These are phyloP conservation scores for Brachionus koreanus DNA, from an alignment of 1,140 invertebrate genomes.

Conservation along the genomic window DNA sequence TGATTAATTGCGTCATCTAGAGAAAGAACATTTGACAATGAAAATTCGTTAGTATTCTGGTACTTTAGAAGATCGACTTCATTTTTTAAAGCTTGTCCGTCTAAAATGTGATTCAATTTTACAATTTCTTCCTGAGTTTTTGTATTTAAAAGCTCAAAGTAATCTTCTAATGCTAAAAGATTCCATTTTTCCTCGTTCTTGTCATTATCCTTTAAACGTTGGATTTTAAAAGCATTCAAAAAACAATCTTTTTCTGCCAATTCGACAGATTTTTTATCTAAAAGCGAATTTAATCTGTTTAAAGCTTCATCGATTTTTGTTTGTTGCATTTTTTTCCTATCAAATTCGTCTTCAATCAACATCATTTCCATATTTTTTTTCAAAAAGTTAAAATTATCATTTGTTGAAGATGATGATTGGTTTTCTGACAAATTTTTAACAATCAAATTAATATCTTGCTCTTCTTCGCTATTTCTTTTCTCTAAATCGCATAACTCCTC, in stretches of 20 bases:
- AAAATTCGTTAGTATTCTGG: slow-evolving; percentile 8
- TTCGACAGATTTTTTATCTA: neutral
- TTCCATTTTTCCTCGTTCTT: neutral
- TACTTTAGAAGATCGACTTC: neutral
- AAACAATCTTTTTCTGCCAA: neutral
- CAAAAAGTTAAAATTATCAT: neutral
- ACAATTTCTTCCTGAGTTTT: neutral
- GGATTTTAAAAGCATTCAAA: neutral
- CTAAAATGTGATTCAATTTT: neutral
- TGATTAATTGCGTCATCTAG: neutral
- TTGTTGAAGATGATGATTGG: neutral
- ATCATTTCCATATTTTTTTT: neutral
- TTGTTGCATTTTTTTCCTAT: neutral
- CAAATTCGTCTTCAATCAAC: neutral
- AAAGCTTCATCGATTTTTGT: neutral
- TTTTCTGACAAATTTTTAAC: neutral
- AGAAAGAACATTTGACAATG: neutral
- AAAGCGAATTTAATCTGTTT: neutral
- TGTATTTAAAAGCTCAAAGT: neutral
- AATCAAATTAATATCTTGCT: neutral
- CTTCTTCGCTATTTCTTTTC: neutral
- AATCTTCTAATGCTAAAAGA: neutral
- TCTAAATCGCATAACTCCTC: neutral
- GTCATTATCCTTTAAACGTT: neutral
- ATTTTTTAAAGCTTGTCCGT: neutral